Evolutionary conservation across 2,888 invertebrate species (phyloP).

Genomic region (Antheraea yamamai): DNA sequence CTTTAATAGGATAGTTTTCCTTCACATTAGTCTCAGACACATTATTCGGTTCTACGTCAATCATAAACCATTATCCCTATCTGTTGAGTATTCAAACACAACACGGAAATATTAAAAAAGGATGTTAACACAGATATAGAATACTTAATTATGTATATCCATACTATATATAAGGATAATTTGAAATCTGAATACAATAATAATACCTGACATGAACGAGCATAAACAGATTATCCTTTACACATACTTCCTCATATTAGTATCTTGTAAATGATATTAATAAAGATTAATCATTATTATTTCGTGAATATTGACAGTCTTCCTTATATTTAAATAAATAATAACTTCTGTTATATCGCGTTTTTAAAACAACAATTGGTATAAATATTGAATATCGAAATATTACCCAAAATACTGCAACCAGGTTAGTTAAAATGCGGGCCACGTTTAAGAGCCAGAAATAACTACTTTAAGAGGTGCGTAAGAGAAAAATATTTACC

Average conservation of each 20-base stretch:
- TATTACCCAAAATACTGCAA: neutral
- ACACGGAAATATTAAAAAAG: neutral
- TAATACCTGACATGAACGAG: neutral
- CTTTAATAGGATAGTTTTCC: neutral
- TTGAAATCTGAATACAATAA: conserved; percentile 2
- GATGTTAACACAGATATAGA: neutral
- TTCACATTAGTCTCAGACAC: neutral
- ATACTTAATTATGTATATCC: neutral
- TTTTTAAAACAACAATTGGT: neutral
- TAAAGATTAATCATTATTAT: neutral
- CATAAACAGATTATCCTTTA: neutral
- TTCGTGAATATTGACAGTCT: neutral
- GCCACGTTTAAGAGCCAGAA: neutral
- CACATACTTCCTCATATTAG: neutral
- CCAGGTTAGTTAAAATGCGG: neutral
- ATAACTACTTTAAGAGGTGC: neutral
- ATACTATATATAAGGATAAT: neutral
- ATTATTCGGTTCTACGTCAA: neutral
- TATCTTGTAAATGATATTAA: neutral
- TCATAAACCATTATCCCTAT: too few relatives aligned
- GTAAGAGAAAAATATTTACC: too few relatives aligned
- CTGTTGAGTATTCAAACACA: neutral
- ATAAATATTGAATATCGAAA: neutral
- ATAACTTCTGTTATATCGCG: neutral
- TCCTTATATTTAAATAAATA: neutral